These are phyloP conservation scores for Helicorthomorpha holstii DNA, from an alignment of 1,140 invertebrate species.

Conservation along the genomic window DNA sequence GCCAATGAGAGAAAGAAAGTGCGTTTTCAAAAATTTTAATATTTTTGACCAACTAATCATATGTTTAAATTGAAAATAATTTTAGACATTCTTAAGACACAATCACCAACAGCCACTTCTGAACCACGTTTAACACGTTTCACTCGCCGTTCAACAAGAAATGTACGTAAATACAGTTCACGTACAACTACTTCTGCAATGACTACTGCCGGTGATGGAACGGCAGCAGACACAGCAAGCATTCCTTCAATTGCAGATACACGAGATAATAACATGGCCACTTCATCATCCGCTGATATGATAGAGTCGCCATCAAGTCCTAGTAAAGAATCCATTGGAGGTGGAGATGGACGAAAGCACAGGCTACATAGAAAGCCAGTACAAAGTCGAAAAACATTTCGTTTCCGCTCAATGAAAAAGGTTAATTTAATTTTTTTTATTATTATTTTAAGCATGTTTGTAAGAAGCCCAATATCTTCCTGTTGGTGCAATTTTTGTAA, in stretches of 20 bases:
- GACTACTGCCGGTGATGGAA: neutral
- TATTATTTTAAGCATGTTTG: neutral
- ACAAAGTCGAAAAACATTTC: conserved; percentile 83
- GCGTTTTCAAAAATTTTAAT: neutral
- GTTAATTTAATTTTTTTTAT: conserved; percentile 28
- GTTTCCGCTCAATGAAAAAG: conserved; percentile 54
- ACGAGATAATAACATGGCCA: neutral
- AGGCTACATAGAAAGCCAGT: conserved; percentile 79
- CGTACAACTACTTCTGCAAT: neutral
- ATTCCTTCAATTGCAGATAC: neutral
- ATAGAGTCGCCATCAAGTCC: conserved; percentile 48
- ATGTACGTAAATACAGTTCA: conserved; percentile 1
- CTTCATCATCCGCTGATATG: conserved; percentile 35
- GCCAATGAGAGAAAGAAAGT: too few species aligned
- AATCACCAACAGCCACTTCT: conserved; percentile 5
- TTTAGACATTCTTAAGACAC: conserved; percentile 5
- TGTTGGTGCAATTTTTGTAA: neutral
- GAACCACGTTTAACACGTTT: conserved; percentile 5
- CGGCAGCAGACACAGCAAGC: conserved; percentile 1
- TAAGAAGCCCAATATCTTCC: neutral
- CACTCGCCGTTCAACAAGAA: neutral
- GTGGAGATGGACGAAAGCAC: conserved; percentile 37
- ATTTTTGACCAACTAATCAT: neutral
- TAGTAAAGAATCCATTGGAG: conserved; percentile 13
- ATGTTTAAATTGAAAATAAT: neutral